Base-by-base conservation (phyloP, 2,888 invertebrate species). In the Drosophila formosana region DNA sequence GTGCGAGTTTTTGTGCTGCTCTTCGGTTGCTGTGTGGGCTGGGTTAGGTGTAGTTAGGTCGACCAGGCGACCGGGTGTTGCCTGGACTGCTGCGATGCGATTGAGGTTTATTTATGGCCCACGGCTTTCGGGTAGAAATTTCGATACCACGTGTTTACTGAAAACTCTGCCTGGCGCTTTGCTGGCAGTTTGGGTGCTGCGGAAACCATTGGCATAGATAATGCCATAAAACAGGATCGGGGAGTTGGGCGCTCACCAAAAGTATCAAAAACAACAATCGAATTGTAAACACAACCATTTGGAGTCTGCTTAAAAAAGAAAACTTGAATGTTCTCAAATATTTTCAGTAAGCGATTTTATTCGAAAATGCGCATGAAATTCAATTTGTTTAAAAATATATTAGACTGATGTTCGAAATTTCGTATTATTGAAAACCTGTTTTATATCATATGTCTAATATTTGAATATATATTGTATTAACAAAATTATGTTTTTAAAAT, bases 31-130 rank as follows among this genome's bases (percentile, higher is more conserved):
- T 52, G 56, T 52, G 52, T 69, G 69, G 64, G 32, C 53, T 60
- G 61, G 39, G 49, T 23, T 28, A 37, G 61, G 34, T 61, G 46
- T 45, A 25, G 61, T 18, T 32, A n/a, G 2, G 23, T 8, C 32
- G 43, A 52, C 49, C 58, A 9, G 34, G 11, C 11, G 34, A 18
- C 11, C 11, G 56, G 61, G 67, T 61, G 73, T 63, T 64, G 72
- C 72, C 76, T 63, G 69, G 66, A 47, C 34, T 18, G 9, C 67
- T 66, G 81, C 75, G 68, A 67, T 55, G 57, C 78, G 75, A 66
- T 88, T 83, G 88, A 85, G 88, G 84, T 84, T 84, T 85, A 87
- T 87, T 85, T 89, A 87, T 85, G 89, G 87, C 85, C 85, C 80
- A 79, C 87, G 81, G 83, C 82, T 63, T 56, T 83, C 70, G 80